These are phyloP conservation scores for Pseudococcus jackbeardsleyi DNA, from an alignment of 2,888 invertebrate species.

Conservation along the genomic window DNA sequence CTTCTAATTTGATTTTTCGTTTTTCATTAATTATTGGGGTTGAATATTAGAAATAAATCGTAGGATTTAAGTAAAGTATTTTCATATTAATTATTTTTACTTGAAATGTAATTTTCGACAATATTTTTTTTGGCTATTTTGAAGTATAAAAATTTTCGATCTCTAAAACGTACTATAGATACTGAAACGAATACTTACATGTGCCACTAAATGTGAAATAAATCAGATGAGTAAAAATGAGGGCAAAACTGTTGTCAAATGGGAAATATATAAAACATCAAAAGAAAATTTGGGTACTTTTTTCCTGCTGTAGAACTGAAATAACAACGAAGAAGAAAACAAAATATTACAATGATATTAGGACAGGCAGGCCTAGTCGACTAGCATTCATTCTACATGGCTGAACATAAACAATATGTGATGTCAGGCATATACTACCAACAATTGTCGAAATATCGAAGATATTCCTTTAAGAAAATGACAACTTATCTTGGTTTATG, in stretches of 20 bases:
- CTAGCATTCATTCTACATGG: neutral
- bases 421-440: neutral
- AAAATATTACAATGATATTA: conserved; percentile 13
- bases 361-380: neutral
- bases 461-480: neutral
- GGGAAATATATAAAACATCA: neutral
- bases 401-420: neutral
- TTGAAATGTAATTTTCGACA: too few relatives aligned
- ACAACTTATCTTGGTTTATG: too few relatives aligned
- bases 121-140: too few relatives aligned
- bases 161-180: too few relatives aligned
- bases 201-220: neutral
- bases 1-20: too few relatives aligned
- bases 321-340: neutral
- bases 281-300: neutral
- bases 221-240: neutral
- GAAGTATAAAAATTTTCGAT: too few relatives aligned
- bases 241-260: neutral
- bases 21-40: too few relatives aligned
- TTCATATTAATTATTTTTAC: too few relatives aligned
- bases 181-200: too few relatives aligned
- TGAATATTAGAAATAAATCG: too few relatives aligned
- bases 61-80: too few relatives aligned
- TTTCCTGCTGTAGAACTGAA: neutral
- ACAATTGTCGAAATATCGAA: neutral